Conservation (phyloP, 2,888 invertebrate species). For the Eristalis arbustorum region DNA sequence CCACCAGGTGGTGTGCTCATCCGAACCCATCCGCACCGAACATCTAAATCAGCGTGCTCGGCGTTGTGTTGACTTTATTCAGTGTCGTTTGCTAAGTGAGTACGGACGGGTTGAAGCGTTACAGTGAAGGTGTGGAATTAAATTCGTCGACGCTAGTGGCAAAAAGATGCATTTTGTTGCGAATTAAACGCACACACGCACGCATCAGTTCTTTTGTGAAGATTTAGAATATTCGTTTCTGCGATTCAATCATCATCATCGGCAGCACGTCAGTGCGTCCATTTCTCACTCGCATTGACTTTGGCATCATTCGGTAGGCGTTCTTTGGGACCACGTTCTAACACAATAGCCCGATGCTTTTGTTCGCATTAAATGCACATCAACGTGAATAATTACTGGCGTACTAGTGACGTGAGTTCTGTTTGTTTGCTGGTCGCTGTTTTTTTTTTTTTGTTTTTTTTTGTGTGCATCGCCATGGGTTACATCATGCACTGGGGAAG, state of each 20-base stretch:
- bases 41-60: slow-evolving; percentile 62
- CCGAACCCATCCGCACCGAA: slow-evolving; percentile 52
- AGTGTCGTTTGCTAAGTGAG: slow-evolving; percentile 79
- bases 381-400: neutral
- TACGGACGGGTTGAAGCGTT: slow-evolving; percentile 76
- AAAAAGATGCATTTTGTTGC: neutral
- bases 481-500: slow-evolving; percentile 8
- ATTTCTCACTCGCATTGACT: neutral
- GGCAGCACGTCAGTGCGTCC: neutral
- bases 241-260: no score
- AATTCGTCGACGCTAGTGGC: neutral
- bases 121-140: slow-evolving; percentile 28
- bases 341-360: slow-evolving; percentile 8
- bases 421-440: neutral
- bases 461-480: neutral
- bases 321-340: slow-evolving; percentile 3
- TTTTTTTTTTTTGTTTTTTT: no score
- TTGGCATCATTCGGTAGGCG: neutral
- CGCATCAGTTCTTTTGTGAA: neutral
- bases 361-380: neutral
- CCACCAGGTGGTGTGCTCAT: slow-evolving; percentile 25
- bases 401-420: neutral
- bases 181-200: neutral
- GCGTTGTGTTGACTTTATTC: slow-evolving; percentile 77
- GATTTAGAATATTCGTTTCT: neutral